Percentiles rank a stretch among this genome's conserved stretches.
phyloP scores from a whole-genome alignment of 2,113 vertebrate genomes.

The Urocolius indicus region DNA sequence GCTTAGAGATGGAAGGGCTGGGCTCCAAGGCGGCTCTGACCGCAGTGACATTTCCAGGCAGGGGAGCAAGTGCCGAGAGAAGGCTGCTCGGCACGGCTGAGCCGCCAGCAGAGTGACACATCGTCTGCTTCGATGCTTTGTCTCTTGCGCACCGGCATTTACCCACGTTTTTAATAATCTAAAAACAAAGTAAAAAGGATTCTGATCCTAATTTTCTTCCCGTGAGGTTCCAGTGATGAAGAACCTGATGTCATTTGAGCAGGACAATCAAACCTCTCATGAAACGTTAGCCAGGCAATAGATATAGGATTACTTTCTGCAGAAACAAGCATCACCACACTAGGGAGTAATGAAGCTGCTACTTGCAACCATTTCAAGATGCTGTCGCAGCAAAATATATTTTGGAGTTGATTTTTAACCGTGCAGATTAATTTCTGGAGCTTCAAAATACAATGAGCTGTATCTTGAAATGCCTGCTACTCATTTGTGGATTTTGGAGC shows the following conservation, averaged over 20 bases:
- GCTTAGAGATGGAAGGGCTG: not conserved
- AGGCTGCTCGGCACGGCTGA: not conserved
- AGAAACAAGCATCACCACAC: not conserved
- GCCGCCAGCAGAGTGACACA: not conserved
- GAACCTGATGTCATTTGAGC: slow-evolving; percentile 50
- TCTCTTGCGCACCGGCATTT: not conserved
- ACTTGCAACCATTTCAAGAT: not conserved
- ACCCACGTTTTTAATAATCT: too few species aligned
- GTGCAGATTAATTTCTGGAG: not conserved
- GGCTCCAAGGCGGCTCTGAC: not conserved
- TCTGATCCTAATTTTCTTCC: not conserved
- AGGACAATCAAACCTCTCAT: slow-evolving; percentile 64
- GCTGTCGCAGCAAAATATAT: not conserved
- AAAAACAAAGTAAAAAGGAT: not conserved
- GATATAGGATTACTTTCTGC: slow-evolving; percentile 67
- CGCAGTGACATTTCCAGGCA: slow-evolving; percentile 38
- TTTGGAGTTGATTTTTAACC: not conserved
- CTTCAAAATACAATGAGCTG: not conserved
- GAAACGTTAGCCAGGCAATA: slow-evolving; percentile 71
- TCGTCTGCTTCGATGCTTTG: not conserved
- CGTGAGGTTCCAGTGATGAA: not conserved
- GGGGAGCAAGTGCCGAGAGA: not conserved
- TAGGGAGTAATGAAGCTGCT: not conserved
- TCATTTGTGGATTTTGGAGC: not conserved
- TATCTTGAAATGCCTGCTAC: not conserved